Evolutionary conservation across 2,888 invertebrate genomes (phyloP).

Genomic region (Xylota segnis): DNA sequence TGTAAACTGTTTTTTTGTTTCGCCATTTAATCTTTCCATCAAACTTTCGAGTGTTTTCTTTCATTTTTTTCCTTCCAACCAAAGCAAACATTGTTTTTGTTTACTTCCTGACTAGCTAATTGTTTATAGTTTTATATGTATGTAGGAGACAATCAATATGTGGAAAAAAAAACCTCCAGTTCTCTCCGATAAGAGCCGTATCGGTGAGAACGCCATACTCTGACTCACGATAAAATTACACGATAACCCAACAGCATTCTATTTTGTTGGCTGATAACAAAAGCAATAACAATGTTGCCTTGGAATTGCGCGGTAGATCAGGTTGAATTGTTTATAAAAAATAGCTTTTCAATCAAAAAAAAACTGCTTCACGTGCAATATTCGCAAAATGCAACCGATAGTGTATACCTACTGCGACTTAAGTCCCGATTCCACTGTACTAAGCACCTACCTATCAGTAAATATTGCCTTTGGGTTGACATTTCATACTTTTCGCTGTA

Average conservation of each 20-base stretch:
- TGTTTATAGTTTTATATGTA: slow-evolving; percentile 15
- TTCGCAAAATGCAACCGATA: slow-evolving; percentile 26
- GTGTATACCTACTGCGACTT: slow-evolving; percentile 50
- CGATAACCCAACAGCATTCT: slow-evolving; percentile 34
- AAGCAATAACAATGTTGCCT: slow-evolving; percentile 15
- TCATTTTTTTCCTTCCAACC: neutral
- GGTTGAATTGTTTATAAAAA: slow-evolving; percentile 34
- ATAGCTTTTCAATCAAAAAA: neutral
- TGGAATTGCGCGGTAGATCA: slow-evolving; percentile 33
- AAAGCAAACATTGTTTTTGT: slow-evolving; percentile 26
- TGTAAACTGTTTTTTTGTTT: neutral
- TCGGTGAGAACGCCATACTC: slow-evolving; percentile 8
- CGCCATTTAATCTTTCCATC: neutral
- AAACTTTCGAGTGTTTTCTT: neutral
- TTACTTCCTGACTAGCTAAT: slow-evolving; percentile 13
- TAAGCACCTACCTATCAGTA: slow-evolving; percentile 16
- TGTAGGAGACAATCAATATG: slow-evolving; percentile 2
- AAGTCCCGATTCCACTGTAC: slow-evolving; percentile 1
- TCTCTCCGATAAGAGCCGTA: slow-evolving; percentile 23
- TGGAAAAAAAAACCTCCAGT: slow-evolving; percentile 17
- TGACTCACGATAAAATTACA: slow-evolving; percentile 46
- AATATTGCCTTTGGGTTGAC: slow-evolving; percentile 2
- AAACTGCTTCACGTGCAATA: slow-evolving; percentile 47
- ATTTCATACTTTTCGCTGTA: slow-evolving; percentile 18
- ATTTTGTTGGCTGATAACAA: slow-evolving; percentile 34